Conservation (phyloP, 2,797 vertebrate genomes). For the Craterocephalus amniculus region DNA sequence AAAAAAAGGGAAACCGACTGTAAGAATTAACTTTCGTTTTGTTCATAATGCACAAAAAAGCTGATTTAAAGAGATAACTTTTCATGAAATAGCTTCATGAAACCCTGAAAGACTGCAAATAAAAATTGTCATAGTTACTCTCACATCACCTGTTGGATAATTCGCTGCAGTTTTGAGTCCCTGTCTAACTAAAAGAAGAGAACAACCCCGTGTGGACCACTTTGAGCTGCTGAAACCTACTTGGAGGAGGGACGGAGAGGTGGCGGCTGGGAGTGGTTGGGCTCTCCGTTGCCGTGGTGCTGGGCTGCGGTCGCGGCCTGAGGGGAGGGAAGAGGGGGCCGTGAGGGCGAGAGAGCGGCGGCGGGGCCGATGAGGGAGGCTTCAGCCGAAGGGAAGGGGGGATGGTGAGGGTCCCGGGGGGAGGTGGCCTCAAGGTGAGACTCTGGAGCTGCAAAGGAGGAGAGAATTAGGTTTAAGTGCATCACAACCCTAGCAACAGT, state of each 20-base stretch:
- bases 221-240: conserved; percentile 61
- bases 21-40: no score
- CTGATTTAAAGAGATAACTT: not conserved
- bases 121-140: no score
- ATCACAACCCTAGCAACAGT: conserved; percentile 9
- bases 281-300: conserved; percentile 64
- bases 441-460: conserved; percentile 87
- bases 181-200: not conserved
- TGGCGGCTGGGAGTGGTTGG: conserved; percentile 69
- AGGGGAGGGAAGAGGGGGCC: conserved; percentile 78
- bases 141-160: not conserved
- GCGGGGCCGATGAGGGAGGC: conserved; percentile 82
- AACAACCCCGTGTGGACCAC: not conserved
- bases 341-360: conserved; percentile 86
- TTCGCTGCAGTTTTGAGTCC: not conserved
- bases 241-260: conserved; percentile 81
- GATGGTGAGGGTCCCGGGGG: conserved; percentile 88
- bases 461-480: conserved; percentile 14
- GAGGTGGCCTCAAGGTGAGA: conserved; percentile 91
- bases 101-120: not conserved
- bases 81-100: not conserved
- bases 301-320: conserved; percentile 72
- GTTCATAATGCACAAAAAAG: not conserved
- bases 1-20: not conserved
- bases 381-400: conserved; percentile 92